Base-by-base conservation (phyloP, 1,140 invertebrate genomes). In the Sitodiplosis mosellana region DNA sequence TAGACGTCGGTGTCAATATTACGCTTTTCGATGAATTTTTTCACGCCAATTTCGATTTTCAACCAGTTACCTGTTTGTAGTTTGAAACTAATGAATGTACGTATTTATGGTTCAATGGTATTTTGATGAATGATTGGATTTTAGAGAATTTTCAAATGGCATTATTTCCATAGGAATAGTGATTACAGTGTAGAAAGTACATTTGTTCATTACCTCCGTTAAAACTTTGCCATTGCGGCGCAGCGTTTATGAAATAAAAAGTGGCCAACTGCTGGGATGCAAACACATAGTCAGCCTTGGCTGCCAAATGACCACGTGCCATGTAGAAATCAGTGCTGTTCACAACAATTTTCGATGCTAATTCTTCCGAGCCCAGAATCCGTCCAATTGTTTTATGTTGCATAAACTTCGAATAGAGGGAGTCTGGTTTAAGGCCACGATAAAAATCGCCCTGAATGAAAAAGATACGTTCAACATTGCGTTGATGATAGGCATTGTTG, bases 281-380 rank as follows among this genome's bases (percentile, higher is more conserved):
- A 51, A 71, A 77, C 1, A 79, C 62, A 42, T 73, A 76, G 56
- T 83, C 78, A 33, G 67, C 72, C 56, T 80, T 79, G 20, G 79
- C 77, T 0, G 73, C 65, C n/a, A 81, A 61, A 54, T 83, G 80
- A 20, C 79, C 79, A 34, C 75, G 67, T 0, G 77, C 67, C 42
- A 81, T 53, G 54, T 55, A 75, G 6, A 61, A 27, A 27, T 27
- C 27, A 27, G 4, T 10, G 3, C 10, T 27, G 3, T 27, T 10
- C 27, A 10, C 27, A 10, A 27, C 10, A 27, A 27, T 27, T 27
- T 27, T 10, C 10, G 27, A 3, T 3, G 27, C 27, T 10, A 27
- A 27, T 27, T 27, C 10, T 27, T 27, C 27, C 3, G 27, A 27
- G 27, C 10, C 27, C 10, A 27, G 10, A 27, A 27, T 27, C 10